These are phyloP conservation scores for Chascanopsetta lugubris DNA, from an alignment of 2,113 vertebrate species.

Conservation along the genomic window DNA sequence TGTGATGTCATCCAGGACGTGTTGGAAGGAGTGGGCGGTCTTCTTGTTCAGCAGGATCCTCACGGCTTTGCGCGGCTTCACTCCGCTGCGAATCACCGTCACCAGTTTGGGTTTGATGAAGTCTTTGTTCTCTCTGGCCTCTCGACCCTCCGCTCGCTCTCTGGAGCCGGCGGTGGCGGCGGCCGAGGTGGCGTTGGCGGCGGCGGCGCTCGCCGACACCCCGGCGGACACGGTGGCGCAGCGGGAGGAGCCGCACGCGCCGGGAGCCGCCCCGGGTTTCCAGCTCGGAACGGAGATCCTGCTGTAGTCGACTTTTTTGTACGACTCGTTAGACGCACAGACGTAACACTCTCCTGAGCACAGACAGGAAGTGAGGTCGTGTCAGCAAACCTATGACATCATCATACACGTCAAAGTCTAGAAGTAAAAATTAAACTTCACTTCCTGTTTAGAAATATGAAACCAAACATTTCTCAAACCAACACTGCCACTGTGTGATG, in stretches of 20 bases:
- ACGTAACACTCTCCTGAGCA: constrained; percentile 70
- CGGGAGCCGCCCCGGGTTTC: constrained; percentile 62
- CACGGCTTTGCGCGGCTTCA: constrained; percentile 74
- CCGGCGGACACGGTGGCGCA: constrained; percentile 32
- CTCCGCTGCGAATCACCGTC: constrained; percentile 77
- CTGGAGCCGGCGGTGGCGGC: neutral
- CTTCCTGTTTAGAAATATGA: too few species aligned
- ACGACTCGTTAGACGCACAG: constrained; percentile 73
- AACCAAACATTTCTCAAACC: too few species aligned
- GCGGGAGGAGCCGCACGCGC: neutral
- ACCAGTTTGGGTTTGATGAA: constrained; percentile 79
- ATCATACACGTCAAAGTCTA: too few species aligned
- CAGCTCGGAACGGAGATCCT: constrained; percentile 73
- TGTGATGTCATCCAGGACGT: constrained; percentile 74
- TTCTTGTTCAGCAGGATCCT: constrained; percentile 77
- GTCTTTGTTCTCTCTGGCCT: constrained; percentile 68
- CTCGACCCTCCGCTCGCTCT: constrained; percentile 41
- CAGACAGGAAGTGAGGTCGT: neutral
- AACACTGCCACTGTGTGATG: too few species aligned
- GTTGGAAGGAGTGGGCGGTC: constrained; percentile 71
- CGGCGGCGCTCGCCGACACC: neutral
- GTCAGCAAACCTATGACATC: too few species aligned
- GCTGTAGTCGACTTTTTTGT: constrained; percentile 71
- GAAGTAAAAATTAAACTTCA: too few species aligned
- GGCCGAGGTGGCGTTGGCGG: constrained; percentile 16